Percentiles rank a stretch among this genome's conserved stretches.
Evolutionary conservation across 2,113 vertebrate genomes (phyloP).

Genomic region (Coryphaenoides rupestris): DNA sequence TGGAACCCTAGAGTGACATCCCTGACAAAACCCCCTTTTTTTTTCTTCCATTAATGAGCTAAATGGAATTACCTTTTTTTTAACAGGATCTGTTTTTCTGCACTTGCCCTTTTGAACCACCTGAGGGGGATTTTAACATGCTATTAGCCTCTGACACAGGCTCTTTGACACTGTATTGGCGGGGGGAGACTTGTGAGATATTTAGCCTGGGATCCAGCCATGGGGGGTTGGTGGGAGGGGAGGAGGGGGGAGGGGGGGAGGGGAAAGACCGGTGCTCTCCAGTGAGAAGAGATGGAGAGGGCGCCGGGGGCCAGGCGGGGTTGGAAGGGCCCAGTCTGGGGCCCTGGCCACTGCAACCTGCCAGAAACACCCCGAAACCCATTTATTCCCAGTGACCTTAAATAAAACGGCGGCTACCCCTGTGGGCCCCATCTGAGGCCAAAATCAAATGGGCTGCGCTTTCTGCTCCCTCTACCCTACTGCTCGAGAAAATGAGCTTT

Average conservation of each 20-base stretch:
- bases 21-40: conserved; percentile 28
- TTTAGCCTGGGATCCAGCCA: conserved; percentile 58
- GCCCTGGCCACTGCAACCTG: conserved; percentile 67
- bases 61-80: conserved; percentile 62
- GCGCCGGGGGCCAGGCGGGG: conserved; percentile 60
- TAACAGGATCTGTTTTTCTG: conserved; percentile 39
- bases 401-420: conserved; percentile 74
- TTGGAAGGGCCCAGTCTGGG: conserved; percentile 63
- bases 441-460: conserved; percentile 70
- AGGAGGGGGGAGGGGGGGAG: conserved; percentile 51
- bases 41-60: conserved; percentile 59
- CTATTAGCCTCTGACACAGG: conserved; percentile 70
- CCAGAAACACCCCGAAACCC: conserved; percentile 71
- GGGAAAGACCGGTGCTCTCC: conserved; percentile 51
- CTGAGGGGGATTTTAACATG: conserved; percentile 70
- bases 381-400: conserved; percentile 78
- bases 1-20: conserved; percentile 19
- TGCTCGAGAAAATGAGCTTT: conserved; percentile 77
- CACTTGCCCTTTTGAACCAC: conserved; percentile 63
- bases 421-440: conserved; percentile 69
- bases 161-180: conserved; percentile 41
- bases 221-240: conserved; percentile 34
- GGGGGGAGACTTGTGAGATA: conserved; percentile 59
- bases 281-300: conserved; percentile 62
- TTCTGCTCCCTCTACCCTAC: conserved; percentile 68